These are phyloP conservation scores for Archivesica marissinica DNA, from an alignment of 1,140 invertebrate species.

Conservation along the genomic window DNA sequence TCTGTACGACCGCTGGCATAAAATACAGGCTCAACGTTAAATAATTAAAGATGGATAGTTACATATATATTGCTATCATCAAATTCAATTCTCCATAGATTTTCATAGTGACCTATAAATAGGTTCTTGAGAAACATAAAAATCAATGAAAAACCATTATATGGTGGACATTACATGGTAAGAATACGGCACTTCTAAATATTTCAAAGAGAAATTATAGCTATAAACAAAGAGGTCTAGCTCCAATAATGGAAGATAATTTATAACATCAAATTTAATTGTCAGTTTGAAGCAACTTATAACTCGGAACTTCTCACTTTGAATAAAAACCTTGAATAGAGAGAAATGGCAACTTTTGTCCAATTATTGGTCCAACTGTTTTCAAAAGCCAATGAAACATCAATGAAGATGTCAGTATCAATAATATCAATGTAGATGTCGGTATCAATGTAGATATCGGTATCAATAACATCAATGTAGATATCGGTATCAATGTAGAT, in stretches of 20 bases:
- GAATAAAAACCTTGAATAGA: too few relatives aligned
- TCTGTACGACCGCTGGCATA: too few relatives aligned
- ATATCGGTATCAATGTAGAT: too few relatives aligned
- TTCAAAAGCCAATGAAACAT: too few relatives aligned
- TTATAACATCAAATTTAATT: constrained; percentile 35
- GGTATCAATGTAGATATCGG: too few relatives aligned
- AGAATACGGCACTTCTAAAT: constrained; percentile 21
- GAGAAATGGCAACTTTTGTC: too few relatives aligned
- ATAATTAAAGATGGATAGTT: constrained; percentile 36
- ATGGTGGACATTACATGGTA: constrained; percentile 27
- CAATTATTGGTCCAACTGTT: too few relatives aligned
- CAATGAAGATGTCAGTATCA: too few relatives aligned
- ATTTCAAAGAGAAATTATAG: constrained; percentile 43
- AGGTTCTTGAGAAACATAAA: constrained; percentile 6
- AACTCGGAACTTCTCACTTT: too few relatives aligned
- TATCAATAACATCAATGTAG: too few relatives aligned
- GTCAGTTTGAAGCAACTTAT: neutral
- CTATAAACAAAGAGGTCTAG: constrained; percentile 4
- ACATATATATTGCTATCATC: constrained; percentile 1
- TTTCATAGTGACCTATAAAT: constrained; percentile 44
- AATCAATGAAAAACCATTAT: constrained; percentile 49
- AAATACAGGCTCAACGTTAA: neutral
- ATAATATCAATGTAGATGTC: too few relatives aligned
- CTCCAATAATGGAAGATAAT: constrained; percentile 11
- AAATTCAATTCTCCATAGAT: neutral